phyloP scores from a whole-genome alignment of 2,888 invertebrate genomes.

The Diplolepis rosae region DNA sequence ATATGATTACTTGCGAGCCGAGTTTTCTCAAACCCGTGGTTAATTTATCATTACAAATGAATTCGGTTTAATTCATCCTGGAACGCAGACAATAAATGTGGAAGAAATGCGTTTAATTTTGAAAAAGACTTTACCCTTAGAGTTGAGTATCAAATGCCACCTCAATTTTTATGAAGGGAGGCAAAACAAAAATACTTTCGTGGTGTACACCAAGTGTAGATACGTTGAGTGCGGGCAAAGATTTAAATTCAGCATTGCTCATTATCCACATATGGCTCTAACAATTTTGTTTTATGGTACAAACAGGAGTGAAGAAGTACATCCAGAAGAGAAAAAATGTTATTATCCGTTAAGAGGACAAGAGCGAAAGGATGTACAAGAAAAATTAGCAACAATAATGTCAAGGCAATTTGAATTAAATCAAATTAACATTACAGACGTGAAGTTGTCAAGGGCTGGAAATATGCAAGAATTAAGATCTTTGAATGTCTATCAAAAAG shows the following conservation, averaged over 20 bases:
- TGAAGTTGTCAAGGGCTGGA: neutral
- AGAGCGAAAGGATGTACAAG: neutral
- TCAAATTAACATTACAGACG: neutral
- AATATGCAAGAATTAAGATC: neutral
- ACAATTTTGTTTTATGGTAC: neutral
- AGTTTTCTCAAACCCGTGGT: neutral
- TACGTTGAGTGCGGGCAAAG: neutral
- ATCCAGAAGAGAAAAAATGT: neutral
- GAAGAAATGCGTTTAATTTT: neutral
- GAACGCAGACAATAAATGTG: neutral
- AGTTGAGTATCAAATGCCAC: neutral
- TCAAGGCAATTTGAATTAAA: neutral
- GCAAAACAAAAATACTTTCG: neutral
- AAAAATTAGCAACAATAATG: neutral
- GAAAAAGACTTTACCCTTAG: neutral
- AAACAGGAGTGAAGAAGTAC: neutral
- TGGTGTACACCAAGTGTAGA: neutral
- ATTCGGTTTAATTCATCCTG: no score
- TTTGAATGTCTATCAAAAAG: neutral
- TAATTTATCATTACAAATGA: neutral
- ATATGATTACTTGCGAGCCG: neutral
- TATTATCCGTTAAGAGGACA: neutral
- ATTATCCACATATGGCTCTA: neutral
- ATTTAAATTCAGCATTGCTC: neutral
- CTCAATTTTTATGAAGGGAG: neutral